phyloP scores from a whole-genome alignment of 2,888 invertebrate species.

The Acleris laterana region DNA sequence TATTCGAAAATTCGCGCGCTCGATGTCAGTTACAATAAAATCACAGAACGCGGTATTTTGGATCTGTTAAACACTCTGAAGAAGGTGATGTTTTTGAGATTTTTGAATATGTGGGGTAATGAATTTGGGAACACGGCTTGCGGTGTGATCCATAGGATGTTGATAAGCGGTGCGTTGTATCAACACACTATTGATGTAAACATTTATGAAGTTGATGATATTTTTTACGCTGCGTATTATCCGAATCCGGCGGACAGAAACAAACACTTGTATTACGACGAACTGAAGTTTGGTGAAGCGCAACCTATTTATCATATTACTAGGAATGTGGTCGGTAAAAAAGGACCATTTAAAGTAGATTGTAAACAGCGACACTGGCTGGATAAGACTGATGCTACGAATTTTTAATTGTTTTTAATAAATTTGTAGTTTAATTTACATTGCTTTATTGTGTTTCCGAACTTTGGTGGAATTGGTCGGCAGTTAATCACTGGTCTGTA shows the following conservation, averaged over 20 bases:
- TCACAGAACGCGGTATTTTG: conserved; percentile 79
- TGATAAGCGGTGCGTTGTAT: conserved; percentile 61
- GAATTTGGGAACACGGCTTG: conserved; percentile 69
- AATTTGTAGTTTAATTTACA: conserved; percentile 24
- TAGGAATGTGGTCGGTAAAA: conserved; percentile 56
- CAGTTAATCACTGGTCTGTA: too few species aligned
- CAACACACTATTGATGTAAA: conserved; percentile 70
- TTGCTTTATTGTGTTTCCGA: conserved; percentile 15
- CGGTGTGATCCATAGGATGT: conserved; percentile 67
- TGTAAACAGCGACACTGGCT: conserved; percentile 65
- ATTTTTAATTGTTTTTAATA: conserved; percentile 48
- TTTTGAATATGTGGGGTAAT: conserved; percentile 76
- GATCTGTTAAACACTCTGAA: conserved; percentile 83
- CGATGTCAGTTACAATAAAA: conserved; percentile 83
- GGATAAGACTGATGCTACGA: conserved; percentile 59
- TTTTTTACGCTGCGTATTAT: conserved; percentile 66
- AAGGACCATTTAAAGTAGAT: conserved; percentile 59
- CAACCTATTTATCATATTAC: conserved; percentile 71
- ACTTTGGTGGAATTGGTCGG: background rate
- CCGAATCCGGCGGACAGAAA: conserved; percentile 75
- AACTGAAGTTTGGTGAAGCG: conserved; percentile 71
- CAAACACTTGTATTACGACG: conserved; percentile 83
- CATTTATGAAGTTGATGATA: conserved; percentile 65
- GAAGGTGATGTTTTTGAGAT: conserved; percentile 72
- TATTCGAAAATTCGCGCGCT: conserved; percentile 83